Evolutionary conservation across 2,888 invertebrate species (phyloP).

Genomic region (Taphrorychus bicolor): DNA sequence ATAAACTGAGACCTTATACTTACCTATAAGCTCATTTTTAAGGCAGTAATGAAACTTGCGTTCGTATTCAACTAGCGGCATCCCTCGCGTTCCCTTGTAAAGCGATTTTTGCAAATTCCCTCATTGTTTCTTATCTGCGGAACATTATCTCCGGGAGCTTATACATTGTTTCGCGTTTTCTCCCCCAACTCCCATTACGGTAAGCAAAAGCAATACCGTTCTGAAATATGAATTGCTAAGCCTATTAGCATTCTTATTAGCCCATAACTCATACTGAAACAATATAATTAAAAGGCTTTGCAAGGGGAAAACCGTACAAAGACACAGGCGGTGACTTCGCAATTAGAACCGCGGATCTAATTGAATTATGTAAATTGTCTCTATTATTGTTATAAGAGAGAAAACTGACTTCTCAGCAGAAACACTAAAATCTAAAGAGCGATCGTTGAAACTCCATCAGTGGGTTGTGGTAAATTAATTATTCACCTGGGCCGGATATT

Average conservation of each 20-base stretch:
- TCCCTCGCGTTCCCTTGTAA: neutral
- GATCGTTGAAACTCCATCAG: neutral
- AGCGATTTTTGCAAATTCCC: conserved; percentile 4
- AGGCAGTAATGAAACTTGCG: neutral
- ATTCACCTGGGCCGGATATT: conserved; percentile 16
- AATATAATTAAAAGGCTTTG: conserved; percentile 44
- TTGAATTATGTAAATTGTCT: conserved; percentile 24
- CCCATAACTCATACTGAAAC: conserved; percentile 44
- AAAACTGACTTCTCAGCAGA: neutral
- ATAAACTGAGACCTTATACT: too few species aligned
- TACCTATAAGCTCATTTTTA: neutral
- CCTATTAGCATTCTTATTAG: conserved; percentile 46
- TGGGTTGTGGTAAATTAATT: conserved; percentile 14
- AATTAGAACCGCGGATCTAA: conserved; percentile 19
- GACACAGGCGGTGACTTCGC: conserved; percentile 22
- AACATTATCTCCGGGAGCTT: conserved; percentile 4
- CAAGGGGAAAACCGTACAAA: conserved; percentile 28
- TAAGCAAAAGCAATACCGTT: conserved; percentile 22
- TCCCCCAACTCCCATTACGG: conserved; percentile 20
- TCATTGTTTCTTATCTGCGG: conserved; percentile 10
- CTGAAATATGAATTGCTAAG: conserved; percentile 39
- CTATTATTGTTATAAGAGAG: too few species aligned
- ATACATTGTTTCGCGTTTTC: conserved; percentile 26
- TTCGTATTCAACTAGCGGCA: neutral
- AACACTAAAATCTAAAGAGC: neutral